Base-by-base conservation (phyloP, 1,140 invertebrate genomes). In the Drosophila sechellia region DNA sequence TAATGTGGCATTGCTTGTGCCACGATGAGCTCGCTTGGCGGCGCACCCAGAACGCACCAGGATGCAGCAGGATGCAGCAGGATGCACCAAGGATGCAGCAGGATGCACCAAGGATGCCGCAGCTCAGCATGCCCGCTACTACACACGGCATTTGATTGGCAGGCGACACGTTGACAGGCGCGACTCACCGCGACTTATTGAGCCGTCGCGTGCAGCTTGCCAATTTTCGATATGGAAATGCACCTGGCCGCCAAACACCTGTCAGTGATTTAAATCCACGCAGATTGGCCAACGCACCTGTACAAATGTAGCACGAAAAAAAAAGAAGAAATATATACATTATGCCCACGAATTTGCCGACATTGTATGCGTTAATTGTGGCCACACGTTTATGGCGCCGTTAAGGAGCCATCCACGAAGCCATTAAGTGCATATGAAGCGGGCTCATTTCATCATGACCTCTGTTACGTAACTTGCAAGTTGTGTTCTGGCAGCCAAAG, bases 221-320 rank as follows among this genome's bases (percentile, higher is more conserved):
- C 68, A 80, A 80, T 80, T 80, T 80, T 77, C 77, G 77, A 55
- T 55, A 57, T 56, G 61, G 42, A 78, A 72, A 77, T 78, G 39
- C 56, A 43, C 39, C 39, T 31, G 35, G 42, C 39, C 60, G 43
- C 6, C 42, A 11, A 20, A 20, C 37, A 39, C 55, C 60, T 64
- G 17, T 8, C 54, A 63, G 35, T 25, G 53, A 15, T 49, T 13
- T 15, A 31, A 49, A 4, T 4, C 48, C 48, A 34, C 48, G 46
- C 46, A 49, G 13, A 20, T 11, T 17, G 15, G n/a, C 40, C 40
- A 39, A 39, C 11, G 11, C 10, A 17, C 0, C 42, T 20, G 42
- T 22, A 3, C 20, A 22, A 3, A 22, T 22, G 20, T 22, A 22
- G 20, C 20, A 17, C 42, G 3, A 11, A 12, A 17, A 20, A 27